Evolutionary conservation across 2,888 invertebrate species (phyloP), one percentile per base, ranked within the genome.

Genomic region (Drosophila villosipedis): DNA sequence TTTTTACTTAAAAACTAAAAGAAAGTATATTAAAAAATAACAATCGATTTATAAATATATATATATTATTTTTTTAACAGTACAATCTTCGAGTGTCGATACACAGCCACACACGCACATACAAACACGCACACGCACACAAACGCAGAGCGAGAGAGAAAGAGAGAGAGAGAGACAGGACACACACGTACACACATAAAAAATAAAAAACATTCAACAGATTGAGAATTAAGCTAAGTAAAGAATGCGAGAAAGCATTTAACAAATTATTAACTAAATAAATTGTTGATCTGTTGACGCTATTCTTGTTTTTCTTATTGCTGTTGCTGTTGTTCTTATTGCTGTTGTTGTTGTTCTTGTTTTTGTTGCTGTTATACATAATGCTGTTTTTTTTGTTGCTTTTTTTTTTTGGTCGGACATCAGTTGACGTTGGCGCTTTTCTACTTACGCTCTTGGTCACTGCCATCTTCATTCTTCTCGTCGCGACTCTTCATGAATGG

Each of bases 401-500:
- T 12, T 41, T 30, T 33, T 37, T 19, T 33, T 50, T 41, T 41
- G 10, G 22, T 22, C 43, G 41, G 30, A 54, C 47, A 33, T 59
- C 69, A 71, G 37, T 4, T 16, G 1, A 47, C 63, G 60, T 30
- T 70, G 60, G 65, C 50, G 69, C 54, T 65, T 37, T 31, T 57
- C 74, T 91, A 97, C 98, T 97, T 95, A 99, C 99, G 98, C 96
- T 99, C 98, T 95, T 98, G 98, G 93, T 98, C 98, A 87, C 98
- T 98, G 93, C 98, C 98, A 92, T 99, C 98, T 94, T 99, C 98
- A 62, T 97, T 98, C 94, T 98, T 98, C 92, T 99, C 98, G 94
- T 99, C 99, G 95, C 99, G 98, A 94, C 99, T 99, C 95, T 99
- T 99, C 97, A 99, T 99, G 94, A 99, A 99, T 47, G 99, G 99